Evolutionary conservation across 64 coral and sea anemone species (phyloP).

Genomic region (Montipora efflorescens): DNA sequence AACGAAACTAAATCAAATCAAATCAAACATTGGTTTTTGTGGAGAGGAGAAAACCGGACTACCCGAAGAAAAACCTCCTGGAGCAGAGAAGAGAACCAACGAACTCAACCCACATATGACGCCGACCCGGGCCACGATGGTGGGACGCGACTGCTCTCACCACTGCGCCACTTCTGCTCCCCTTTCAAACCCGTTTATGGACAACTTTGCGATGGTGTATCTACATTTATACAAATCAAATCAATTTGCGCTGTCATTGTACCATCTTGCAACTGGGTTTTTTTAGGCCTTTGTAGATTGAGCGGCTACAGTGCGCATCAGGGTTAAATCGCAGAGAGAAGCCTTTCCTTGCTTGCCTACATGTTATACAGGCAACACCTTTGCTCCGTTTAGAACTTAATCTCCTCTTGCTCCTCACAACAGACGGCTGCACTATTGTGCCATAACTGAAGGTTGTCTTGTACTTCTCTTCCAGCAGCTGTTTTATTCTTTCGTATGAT

Average conservation of each 20-base stretch:
- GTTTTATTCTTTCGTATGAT: conserved; percentile 1
- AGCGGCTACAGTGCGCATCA: neutral
- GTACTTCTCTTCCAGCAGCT: conserved; percentile 37
- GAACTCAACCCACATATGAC: too few relatives aligned
- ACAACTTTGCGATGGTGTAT: too few relatives aligned
- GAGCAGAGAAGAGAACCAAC: too few relatives aligned
- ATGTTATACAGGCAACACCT: neutral
- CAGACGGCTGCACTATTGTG: conserved; percentile 26
- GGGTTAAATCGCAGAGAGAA: neutral
- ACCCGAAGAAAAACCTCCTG: too few relatives aligned
- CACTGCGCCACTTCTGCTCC: too few relatives aligned
- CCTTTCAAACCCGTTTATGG: too few relatives aligned
- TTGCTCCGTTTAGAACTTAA: neutral
- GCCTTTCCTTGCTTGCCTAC: conserved; percentile 13
- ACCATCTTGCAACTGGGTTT: conserved; percentile 22
- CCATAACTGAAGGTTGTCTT: conserved; percentile 14
- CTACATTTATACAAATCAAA: too few relatives aligned
- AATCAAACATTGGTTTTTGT: too few relatives aligned
- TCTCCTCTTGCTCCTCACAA: conserved; percentile 10
- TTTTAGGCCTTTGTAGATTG: neutral
- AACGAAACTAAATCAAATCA: too few relatives aligned
- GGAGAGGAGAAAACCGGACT: too few relatives aligned
- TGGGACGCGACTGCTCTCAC: too few relatives aligned
- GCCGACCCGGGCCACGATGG: too few relatives aligned
- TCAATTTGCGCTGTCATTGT: neutral